Evolutionary conservation across 2,797 vertebrate species (phyloP), one percentile per base, ranked within the genome.

Genomic region (Ispidina picta): DNA sequence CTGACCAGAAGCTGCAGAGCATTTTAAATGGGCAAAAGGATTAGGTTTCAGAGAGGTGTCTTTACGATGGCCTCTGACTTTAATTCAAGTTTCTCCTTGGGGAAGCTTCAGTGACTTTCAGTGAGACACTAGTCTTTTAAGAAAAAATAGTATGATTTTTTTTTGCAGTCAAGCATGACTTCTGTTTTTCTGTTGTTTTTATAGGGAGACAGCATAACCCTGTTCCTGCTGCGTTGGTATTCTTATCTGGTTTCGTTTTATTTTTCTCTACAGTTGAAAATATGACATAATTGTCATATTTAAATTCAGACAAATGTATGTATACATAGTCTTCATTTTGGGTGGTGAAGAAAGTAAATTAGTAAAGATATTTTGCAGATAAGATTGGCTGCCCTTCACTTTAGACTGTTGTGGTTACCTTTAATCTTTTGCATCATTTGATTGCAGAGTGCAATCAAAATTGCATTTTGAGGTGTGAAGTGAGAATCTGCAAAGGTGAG

Each of bases 61-160:
- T 83, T 94, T 94, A 69, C 13, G 4, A 86, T 94, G 89, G 59
- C 88, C 88, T 94, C 84, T 94, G 91, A 94, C 83, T 92, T 69
- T 77, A 85, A 83, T 92, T 92, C 77, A 54, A 11, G 52, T 81
- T 88, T 88, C 72, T 92, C 93, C 81, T 88, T 91, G 72, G 69
- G 66, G 83, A 92, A 88, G 62, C 76, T 87, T 90, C 55, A 72
- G 54, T 92, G 80, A 91, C 84, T 92, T 92, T 90, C 84, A 83
- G 69, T 41, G 54, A 88, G 81, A 82, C 35, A 46, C 37, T 8
- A 8, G n/a, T 88, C 71, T 93, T 87, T 87, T 60, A 77, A 82
- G 44, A 71, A 90, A 94, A 92, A 86, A 41, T 15, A 9, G 10
- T 69, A 46, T 69, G 48, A 69, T 79, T 93, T 70, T 52, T 59